Conservation (phyloP, 2,797 vertebrate genomes). For the Myoxocephalus aenaeus region DNA sequence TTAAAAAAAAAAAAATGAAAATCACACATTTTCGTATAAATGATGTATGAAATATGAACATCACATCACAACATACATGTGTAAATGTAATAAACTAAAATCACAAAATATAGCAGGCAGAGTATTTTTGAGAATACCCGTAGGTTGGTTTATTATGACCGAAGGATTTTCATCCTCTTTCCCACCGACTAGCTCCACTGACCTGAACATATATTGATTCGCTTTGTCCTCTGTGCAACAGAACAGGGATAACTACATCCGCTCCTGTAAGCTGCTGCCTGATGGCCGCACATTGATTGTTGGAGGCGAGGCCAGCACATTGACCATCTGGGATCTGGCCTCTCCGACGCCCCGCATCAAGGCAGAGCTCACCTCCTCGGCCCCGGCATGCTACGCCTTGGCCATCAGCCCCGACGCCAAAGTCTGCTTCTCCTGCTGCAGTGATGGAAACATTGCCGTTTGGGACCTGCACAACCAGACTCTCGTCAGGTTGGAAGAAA, state of each 20-base stretch:
- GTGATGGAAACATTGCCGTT: constrained; percentile 88
- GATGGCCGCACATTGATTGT: constrained; percentile 86
- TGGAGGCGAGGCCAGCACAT: constrained; percentile 89
- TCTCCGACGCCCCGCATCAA: constrained; percentile 96
- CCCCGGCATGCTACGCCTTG: constrained; percentile 92
- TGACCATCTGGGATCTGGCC: constrained; percentile 98
- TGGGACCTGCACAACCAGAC: constrained; percentile 88
- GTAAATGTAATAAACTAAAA: constrained; percentile 13
- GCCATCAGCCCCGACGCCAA: constrained; percentile 96
- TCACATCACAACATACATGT: constrained; percentile 12
- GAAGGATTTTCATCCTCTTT: constrained; percentile 47
- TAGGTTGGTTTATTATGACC: constrained; percentile 36
- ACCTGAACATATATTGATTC: constrained; percentile 68
- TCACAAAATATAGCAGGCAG: constrained; percentile 2
- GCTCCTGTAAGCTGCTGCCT: constrained; percentile 86
- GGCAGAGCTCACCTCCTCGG: constrained; percentile 95
- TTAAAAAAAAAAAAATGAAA: not conserved
- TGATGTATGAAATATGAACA: constrained; percentile 20
- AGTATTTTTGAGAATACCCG: constrained; percentile 31
- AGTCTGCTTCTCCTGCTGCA: constrained; percentile 96
- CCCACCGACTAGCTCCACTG: constrained; percentile 39
- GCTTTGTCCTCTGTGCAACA: constrained; percentile 74
- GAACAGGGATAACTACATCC: constrained; percentile 89
- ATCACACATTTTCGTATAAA: constrained; percentile 6
- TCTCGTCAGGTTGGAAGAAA: constrained; percentile 80